These are phyloP conservation scores for Pavo muticus DNA, from an alignment of 2,113 vertebrate genomes.

Conservation along the genomic window DNA sequence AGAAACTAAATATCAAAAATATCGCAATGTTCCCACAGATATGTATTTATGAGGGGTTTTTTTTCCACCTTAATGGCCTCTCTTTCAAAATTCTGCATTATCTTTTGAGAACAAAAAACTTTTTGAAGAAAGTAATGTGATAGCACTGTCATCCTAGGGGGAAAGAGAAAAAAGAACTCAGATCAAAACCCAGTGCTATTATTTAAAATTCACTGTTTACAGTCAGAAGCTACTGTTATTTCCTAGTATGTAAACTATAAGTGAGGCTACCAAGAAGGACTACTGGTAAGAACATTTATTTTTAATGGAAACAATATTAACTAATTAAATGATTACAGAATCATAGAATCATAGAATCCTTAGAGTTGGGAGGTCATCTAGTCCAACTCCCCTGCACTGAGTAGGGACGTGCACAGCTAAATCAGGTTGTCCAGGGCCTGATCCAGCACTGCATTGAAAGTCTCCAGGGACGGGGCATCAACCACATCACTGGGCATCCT, in stretches of 20 bases:
- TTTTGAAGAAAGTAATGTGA: neutral
- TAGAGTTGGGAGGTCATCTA: too few relatives aligned
- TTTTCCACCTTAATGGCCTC: neutral
- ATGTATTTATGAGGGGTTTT: neutral
- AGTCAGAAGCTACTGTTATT: neutral
- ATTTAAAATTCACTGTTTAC: neutral
- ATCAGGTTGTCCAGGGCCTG: too few relatives aligned
- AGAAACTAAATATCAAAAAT: neutral
- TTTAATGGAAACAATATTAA: neutral
- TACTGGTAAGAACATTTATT: neutral
- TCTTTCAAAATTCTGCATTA: neutral
- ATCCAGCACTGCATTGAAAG: too few relatives aligned
- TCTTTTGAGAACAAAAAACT: neutral
- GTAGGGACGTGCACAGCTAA: too few relatives aligned
- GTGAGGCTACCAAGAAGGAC: neutral
- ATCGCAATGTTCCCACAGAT: neutral
- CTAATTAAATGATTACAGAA: neutral
- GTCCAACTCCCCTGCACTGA: too few relatives aligned
- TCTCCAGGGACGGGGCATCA: too few relatives aligned
- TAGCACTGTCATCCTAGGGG: too few relatives aligned
- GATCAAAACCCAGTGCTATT: neutral
- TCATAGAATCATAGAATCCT: too few relatives aligned
- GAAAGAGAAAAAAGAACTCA: neutral
- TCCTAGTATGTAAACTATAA: neutral
- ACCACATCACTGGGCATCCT: too few relatives aligned